Evolutionary conservation across 2,113 vertebrate species (phyloP).

Genomic region (Ptilonorhynchus violaceus): DNA sequence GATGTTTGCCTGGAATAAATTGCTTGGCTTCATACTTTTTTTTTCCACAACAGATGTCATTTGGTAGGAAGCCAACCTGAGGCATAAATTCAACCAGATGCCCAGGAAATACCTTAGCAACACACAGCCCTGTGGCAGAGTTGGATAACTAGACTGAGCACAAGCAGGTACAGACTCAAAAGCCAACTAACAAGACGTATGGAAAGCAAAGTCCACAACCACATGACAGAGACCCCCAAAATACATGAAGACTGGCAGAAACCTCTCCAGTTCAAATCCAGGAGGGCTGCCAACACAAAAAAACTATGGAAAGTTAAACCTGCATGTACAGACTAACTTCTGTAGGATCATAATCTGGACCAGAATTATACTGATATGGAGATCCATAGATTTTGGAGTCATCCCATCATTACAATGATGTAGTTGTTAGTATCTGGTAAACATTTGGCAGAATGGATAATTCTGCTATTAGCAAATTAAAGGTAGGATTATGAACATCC

Average conservation of each 20-base stretch:
- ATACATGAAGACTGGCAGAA: background rate
- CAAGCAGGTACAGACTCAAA: background rate
- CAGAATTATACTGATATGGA: background rate
- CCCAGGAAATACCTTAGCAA: conserved; percentile 29
- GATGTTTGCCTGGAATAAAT: background rate
- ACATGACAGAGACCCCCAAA: background rate
- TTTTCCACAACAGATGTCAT: background rate
- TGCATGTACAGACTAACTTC: background rate
- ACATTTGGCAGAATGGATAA: background rate
- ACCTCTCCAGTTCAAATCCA: background rate
- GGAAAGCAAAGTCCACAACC: background rate
- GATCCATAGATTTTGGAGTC: background rate
- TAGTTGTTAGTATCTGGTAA: background rate
- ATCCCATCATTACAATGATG: background rate
- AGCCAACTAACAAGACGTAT: background rate
- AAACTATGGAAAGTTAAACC: background rate
- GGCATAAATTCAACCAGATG: conserved; percentile 22
- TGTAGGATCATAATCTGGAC: background rate
- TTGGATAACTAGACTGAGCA: background rate
- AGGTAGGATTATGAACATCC: background rate
- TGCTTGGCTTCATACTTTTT: background rate
- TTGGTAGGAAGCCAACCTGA: conserved; percentile 1
- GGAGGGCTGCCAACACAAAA: background rate
- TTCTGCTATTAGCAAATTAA: background rate
- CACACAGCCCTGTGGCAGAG: background rate